Base-by-base conservation (phyloP, 53 echinoderm and acorn worm species). In the Paelopatides confundens region DNA sequence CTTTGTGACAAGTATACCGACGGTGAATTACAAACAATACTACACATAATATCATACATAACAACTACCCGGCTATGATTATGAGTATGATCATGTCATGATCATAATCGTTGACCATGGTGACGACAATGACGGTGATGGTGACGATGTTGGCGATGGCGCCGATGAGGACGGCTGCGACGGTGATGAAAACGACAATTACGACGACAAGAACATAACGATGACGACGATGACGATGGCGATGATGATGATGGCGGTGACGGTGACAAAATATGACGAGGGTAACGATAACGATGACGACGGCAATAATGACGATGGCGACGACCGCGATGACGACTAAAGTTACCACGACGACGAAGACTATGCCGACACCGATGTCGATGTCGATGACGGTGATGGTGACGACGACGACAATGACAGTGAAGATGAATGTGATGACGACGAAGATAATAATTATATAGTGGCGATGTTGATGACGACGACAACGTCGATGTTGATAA, bases 281-380 rank as follows among this genome's bases (percentile, higher is more conserved):
- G 79, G 10, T 81, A 13, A 29, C 14, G 30, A 51, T 53, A 52
- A 31, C 32, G 52, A 29, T 81, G 81, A 81, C 40, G 81, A 52
- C 28, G 31, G 40, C 39, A 0, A 47, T 77, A 26, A 43, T 77
- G 46, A 1, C 39, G 43, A 1, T 77, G 26, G 3, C 39, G 21
- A 40, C 40, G 77, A 77, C 23, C 39, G 15, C n/a, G 18, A 40
- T 54, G 12, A 81, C 40, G 81, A 0, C 29, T 2, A 23, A 52
- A 31, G 30, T 52, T 26, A 31, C 24, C 29, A 81, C 12, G 58
- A 15, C 29, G 49, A 51, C 40, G 81, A 28, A 51, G 31, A 6
- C 51, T 28, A 51, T 13, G 81, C 26, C 51, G 34, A 52, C 3
- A 52, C 26, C 35, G 32, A 50, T 26, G 81, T 51, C 28, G 12